Percentiles rank a stretch among this genome's conserved stretches.
phyloP scores from a whole-genome alignment of 2,113 vertebrate species.

The Trematomus loennbergii region DNA sequence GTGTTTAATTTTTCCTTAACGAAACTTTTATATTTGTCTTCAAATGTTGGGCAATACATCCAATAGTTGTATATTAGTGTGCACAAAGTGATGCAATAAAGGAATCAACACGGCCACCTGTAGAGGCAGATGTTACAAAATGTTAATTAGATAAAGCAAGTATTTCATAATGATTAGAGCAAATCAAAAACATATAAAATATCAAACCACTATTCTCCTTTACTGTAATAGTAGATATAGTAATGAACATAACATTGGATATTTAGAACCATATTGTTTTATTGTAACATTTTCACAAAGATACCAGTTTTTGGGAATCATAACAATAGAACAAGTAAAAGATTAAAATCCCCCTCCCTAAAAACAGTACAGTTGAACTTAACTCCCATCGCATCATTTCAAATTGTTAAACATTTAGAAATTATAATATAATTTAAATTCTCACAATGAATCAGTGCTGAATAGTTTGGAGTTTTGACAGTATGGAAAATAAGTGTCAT shows the following conservation, averaged over 20 bases:
- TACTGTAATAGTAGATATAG: not conserved
- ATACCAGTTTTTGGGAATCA: constrained; percentile 31
- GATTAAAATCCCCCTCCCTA: not conserved
- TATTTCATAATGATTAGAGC: not conserved
- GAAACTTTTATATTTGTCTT: not conserved
- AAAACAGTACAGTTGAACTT: constrained; percentile 1
- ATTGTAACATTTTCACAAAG: constrained; percentile 55
- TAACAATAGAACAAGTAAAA: constrained; percentile 42
- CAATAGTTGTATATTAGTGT: not conserved
- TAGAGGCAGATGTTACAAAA: not conserved
- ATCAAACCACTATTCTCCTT: not conserved
- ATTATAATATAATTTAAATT: constrained; percentile 36
- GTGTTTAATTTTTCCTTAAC: not conserved
- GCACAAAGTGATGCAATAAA: not conserved
- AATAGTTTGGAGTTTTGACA: constrained; percentile 12
- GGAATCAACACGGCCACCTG: not conserved
- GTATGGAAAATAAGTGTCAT: not conserved
- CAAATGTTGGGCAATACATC: no score
- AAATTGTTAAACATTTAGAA: constrained; percentile 30
- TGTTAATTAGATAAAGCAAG: not conserved
- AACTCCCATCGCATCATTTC: not conserved
- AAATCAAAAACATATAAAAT: not conserved
- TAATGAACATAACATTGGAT: not conserved
- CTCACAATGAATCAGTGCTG: constrained; percentile 35
- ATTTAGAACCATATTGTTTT: constrained; percentile 60